Evolutionary conservation across 2,888 invertebrate genomes (phyloP), one percentile per base, ranked within the genome.

Genomic region (Disparrhopalites patrizii): DNA sequence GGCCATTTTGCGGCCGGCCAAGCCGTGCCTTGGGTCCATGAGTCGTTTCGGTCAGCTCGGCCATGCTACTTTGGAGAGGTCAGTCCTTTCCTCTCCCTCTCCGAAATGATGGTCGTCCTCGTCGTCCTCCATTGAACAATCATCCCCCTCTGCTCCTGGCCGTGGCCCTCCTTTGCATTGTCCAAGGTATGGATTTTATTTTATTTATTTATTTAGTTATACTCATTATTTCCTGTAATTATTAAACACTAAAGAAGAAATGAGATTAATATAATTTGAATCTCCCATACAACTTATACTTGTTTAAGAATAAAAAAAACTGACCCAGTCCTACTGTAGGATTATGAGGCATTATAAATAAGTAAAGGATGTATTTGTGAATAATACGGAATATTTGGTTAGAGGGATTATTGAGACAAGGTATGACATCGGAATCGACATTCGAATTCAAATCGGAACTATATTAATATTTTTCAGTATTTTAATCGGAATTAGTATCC

Each of bases 1-100:
- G 73, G 73, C 68, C 70, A 57, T 56, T 56, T 36, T 52, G 31
- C 55, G 73, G 71, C 68, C 69, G 73, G 66, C 71, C 70, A 65
- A 66, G 62, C 61, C 68, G 51, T 66, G 65, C 69, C 65, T 68
- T 68, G 68, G 67, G 70, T 68, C 70, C 67, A 73, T 73, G 73
- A 73, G 66, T 71, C 68, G 58, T 63, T 65, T 57, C 56, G 66
- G 68, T 70, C 62, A 55, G 67, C 69, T 66, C 68, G 70, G 71
- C 73, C 72, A 73, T 73, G 73, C 68, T 70, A 66, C 70, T 72
- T 67, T 70, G 70, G 72, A 69, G 72, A 70, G 71, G 73, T 70
- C 69, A 70, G 65, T 68, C 68, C 65, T 68, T 69, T 66, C 71
- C 71, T 70, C 71, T 73, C 73, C 73, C 71, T 72, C 73, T 70